A percentile compares a stretch with the other conserved stretches of the same genome.
Conservation (phyloP, 2,888 invertebrate species). For the Actias luna region DNA sequence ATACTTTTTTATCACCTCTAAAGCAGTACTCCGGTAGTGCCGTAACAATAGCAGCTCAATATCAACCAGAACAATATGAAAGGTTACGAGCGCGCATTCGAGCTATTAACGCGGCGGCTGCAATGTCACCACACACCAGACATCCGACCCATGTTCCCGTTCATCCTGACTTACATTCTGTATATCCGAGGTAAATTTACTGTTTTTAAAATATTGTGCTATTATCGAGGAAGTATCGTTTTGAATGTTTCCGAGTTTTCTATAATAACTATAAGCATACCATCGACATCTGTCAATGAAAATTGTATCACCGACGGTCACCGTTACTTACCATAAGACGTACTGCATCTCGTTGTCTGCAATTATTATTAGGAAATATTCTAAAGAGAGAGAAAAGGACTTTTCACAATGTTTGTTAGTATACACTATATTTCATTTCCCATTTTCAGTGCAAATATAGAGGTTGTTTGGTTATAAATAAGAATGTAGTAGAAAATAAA, state of each 20-base stretch:
- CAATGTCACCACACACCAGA: slow-evolving; percentile 59
- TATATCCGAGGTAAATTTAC: slow-evolving; percentile 64
- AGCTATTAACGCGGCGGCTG: slow-evolving; percentile 72
- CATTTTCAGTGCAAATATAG: no score
- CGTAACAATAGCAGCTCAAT: slow-evolving; percentile 77
- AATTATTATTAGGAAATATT: no score
- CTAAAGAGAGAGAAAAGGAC: no score
- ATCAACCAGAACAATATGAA: slow-evolving; percentile 77
- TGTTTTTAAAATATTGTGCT: neutral
- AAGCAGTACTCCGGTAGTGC: slow-evolving; percentile 72
- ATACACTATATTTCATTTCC: no score
- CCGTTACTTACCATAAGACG: no score
- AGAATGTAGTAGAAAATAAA: no score
- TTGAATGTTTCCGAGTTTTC: neutral
- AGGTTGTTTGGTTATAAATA: no score
- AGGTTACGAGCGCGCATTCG: slow-evolving; percentile 74
- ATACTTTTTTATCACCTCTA: slow-evolving; percentile 12
- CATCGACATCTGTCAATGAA: no score
- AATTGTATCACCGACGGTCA: no score
- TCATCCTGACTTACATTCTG: slow-evolving; percentile 64
- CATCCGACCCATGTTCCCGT: slow-evolving; percentile 61
- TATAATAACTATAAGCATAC: no score
- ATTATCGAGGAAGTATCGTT: neutral
- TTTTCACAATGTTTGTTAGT: no score
- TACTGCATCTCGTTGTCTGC: no score